A percentile compares a stretch with the other conserved stretches of the same genome.
Conservation (phyloP, 1,140 invertebrate genomes). For the Zaprionus nigranus region DNA sequence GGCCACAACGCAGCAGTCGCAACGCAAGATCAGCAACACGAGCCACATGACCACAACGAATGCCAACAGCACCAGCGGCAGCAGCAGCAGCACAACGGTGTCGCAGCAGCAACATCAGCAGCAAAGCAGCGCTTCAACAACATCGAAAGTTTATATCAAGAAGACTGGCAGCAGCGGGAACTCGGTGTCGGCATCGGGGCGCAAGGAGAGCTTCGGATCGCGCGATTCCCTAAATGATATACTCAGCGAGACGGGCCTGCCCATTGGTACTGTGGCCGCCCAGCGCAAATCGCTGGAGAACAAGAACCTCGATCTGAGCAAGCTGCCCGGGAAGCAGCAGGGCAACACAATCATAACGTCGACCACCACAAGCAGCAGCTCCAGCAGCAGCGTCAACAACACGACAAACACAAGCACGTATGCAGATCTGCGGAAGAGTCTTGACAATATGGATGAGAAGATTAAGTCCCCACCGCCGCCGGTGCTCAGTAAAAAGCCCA, state of each 20-base stretch:
- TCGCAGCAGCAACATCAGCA: slow-evolving; percentile 60
- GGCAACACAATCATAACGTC: slow-evolving; percentile 40
- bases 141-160: slow-evolving; percentile 81
- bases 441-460: slow-evolving; percentile 82
- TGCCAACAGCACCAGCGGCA: slow-evolving; percentile 56
- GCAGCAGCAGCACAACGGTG: slow-evolving; percentile 55
- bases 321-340: slow-evolving; percentile 60
- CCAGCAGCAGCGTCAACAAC: slow-evolving; percentile 38
- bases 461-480: slow-evolving; percentile 79
- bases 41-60: slow-evolving; percentile 61
- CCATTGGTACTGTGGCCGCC: slow-evolving; percentile 84
- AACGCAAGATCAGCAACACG: slow-evolving; percentile 59
- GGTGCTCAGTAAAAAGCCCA: slow-evolving; percentile 86
- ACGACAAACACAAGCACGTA: slow-evolving; percentile 31
- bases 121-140: slow-evolving; percentile 49
- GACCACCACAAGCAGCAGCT: slow-evolving; percentile 39
- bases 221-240: slow-evolving; percentile 84
- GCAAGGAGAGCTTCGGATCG: slow-evolving; percentile 84
- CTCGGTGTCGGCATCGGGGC: slow-evolving; percentile 59
- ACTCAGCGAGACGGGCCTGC: slow-evolving; percentile 76
- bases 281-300: slow-evolving; percentile 85
- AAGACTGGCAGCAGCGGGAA: slow-evolving; percentile 71
- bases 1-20: slow-evolving; percentile 49
- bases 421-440: slow-evolving; percentile 74
- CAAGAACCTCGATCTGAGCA: slow-evolving; percentile 80